phyloP scores from a whole-genome alignment of 2,113 vertebrate species.

The Pica pica region DNA sequence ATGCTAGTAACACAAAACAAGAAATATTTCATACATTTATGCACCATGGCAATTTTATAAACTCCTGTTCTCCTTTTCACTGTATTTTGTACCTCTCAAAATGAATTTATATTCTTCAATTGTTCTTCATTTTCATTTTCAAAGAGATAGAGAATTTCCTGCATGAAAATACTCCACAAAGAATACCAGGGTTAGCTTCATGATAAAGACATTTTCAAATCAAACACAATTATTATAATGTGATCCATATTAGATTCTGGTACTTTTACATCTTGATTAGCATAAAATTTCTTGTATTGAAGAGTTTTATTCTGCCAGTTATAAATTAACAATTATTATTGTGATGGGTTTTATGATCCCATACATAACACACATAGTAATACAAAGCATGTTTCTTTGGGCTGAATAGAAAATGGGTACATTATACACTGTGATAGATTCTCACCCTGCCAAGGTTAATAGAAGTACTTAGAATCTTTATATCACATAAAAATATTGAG shows the following conservation, averaged over 20 bases:
- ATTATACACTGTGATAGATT: background rate
- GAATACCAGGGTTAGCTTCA: background rate
- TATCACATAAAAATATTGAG: background rate
- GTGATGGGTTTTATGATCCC: background rate
- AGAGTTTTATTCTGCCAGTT: background rate
- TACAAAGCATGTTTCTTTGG: background rate
- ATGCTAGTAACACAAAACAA: background rate
- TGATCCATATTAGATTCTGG: background rate
- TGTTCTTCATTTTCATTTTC: background rate
- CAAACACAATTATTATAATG: background rate
- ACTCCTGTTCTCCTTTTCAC: background rate
- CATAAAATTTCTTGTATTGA: background rate
- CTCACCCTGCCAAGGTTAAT: background rate
- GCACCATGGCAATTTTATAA: background rate
- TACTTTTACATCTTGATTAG: background rate
- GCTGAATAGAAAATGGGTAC: background rate
- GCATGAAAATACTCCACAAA: background rate
- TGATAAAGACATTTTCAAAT: background rate
- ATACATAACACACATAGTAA: background rate
- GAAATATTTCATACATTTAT: background rate
- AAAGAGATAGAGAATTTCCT: background rate
- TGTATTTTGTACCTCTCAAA: background rate
- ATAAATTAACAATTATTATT: conserved; percentile 7
- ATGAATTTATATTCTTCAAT: background rate
- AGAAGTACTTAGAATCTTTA: background rate